A percentile compares a stretch with the other conserved stretches of the same genome.
Conservation (phyloP, 1,140 invertebrate species). For the Colletes gigas region DNA sequence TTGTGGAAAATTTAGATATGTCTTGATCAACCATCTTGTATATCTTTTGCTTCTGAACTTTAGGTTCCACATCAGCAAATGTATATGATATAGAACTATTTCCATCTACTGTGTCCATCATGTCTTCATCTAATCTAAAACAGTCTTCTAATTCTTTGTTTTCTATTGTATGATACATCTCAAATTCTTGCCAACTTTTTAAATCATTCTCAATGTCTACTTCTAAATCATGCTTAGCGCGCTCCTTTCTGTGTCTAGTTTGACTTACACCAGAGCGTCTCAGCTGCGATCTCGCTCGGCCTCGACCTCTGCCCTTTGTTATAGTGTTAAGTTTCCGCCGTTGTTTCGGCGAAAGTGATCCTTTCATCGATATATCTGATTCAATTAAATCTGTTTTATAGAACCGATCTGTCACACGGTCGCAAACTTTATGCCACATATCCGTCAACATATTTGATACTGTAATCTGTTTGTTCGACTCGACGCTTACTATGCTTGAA, state of each 20-base stretch:
- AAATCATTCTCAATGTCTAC: slow-evolving; percentile 66
- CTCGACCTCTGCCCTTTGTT: slow-evolving; percentile 61
- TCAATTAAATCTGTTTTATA: slow-evolving; percentile 5
- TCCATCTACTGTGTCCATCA: neutral
- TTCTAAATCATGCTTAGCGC: slow-evolving; percentile 55
- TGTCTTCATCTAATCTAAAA: slow-evolving; percentile 14
- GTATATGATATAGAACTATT: slow-evolving; percentile 12
- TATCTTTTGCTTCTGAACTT: slow-evolving; percentile 21
- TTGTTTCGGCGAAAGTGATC: slow-evolving; percentile 51
- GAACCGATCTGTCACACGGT: slow-evolving; percentile 38
- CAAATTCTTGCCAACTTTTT: slow-evolving; percentile 60
- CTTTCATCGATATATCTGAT: slow-evolving; percentile 32
- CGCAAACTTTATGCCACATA: slow-evolving; percentile 51
- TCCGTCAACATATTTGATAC: slow-evolving; percentile 27
- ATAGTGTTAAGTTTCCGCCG: slow-evolving; percentile 50
- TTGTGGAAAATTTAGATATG: slow-evolving; percentile 27
- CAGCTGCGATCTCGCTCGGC: slow-evolving; percentile 65
- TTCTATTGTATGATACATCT: slow-evolving; percentile 23
- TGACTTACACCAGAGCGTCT: slow-evolving; percentile 70
- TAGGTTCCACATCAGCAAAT: slow-evolving; percentile 38
- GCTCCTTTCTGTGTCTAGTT: slow-evolving; percentile 66
- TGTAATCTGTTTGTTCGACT: neutral
- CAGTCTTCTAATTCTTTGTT: slow-evolving; percentile 3
- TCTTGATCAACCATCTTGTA: neutral
- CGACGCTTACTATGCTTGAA: neutral